Percentiles rank a stretch among this genome's conserved stretches.
Conservation (phyloP, 1,140 invertebrate genomes). For the Paracyclopina nana region DNA sequence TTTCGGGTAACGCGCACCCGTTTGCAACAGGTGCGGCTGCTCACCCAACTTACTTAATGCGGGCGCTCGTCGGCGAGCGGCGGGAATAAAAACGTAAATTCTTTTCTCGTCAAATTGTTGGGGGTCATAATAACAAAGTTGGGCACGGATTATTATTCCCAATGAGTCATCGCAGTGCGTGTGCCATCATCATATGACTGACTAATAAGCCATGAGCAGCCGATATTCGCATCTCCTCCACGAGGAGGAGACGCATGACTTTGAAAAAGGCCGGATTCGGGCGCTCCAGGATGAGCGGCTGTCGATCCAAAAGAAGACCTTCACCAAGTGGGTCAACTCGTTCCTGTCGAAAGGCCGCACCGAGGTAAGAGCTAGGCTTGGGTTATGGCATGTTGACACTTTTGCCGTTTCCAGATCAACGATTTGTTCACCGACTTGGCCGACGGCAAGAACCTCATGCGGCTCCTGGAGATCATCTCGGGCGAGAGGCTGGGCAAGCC, state of each 20-base stretch:
- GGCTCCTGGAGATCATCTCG: conserved; percentile 95
- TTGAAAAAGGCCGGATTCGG: conserved; percentile 87
- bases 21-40: no score
- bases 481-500: conserved; percentile 90
- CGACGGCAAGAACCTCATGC: conserved; percentile 84
- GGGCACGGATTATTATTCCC: no score
- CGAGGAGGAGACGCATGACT: conserved; percentile 75
- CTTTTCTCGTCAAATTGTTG: no score
- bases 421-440: conserved; percentile 89
- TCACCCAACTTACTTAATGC: no score
- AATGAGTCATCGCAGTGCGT: no score
- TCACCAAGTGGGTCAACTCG: conserved; percentile 99
- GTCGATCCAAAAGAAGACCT: conserved; percentile 98
- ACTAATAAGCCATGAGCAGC: no score
- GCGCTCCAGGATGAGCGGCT: conserved; percentile 87
- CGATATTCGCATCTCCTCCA: conserved; percentile 35
- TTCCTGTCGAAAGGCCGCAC: conserved; percentile 39
- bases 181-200: no score
- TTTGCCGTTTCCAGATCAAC: conserved; percentile 69
- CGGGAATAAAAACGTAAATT: no score
- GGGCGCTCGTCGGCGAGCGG: no score
- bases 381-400: conserved; percentile 25
- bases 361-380: conserved; percentile 13
- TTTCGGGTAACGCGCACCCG: no score
- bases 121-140: no score